Base-by-base conservation (phyloP, 2,888 invertebrate species). In the Drosophila longiperda region DNA sequence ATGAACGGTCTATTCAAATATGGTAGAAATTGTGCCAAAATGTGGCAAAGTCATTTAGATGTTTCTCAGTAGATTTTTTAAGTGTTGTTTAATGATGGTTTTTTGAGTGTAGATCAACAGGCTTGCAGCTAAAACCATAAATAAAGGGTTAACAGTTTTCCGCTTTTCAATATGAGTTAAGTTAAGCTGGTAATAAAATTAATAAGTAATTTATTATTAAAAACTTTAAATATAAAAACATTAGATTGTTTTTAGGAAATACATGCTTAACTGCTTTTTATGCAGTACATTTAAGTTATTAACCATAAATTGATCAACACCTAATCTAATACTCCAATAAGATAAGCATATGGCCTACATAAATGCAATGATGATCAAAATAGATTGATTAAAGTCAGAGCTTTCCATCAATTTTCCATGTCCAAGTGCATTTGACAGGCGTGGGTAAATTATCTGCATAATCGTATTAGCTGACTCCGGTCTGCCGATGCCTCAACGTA, bases 381-480 rank as follows among this genome's bases (percentile, higher is more conserved):
- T 34, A 26, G 61, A 78, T 78, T 50, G 26, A 33, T 26, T 32
- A 49, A 38, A 40, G 2, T 34, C 23, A 33, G 12, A 33, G 23
- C 33, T 29, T 64, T 57, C 38, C 40, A 45, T 29, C 33, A 32
- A 33, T 29, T 42, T 9, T 40, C 32, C 40, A 6, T 29, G 40
- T 48, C 55, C 34, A 53, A 57, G 49, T 65, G 78, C 69, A 66
- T 71, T 80, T 80, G 80, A 74, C 72, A 79, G 72, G 89, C 59
- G 42, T 72, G 76, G 64, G 66, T 71, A 68, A 74, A 69, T 55
- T 83, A 83, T 90, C 81, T 73, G 89, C 60, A 67, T 89, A 90
- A 86, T 90, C 88, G 83, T 83, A 86, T 86, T 88, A 90, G 90
- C 73, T 71, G 69, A 66, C 64, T 75, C 66, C 64, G 63, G 62